Percentiles rank a stretch among this genome's conserved stretches.
These are phyloP conservation scores for Aphelinus atriplicis DNA, from an alignment of 1,140 invertebrate species.

Conservation along the genomic window DNA sequence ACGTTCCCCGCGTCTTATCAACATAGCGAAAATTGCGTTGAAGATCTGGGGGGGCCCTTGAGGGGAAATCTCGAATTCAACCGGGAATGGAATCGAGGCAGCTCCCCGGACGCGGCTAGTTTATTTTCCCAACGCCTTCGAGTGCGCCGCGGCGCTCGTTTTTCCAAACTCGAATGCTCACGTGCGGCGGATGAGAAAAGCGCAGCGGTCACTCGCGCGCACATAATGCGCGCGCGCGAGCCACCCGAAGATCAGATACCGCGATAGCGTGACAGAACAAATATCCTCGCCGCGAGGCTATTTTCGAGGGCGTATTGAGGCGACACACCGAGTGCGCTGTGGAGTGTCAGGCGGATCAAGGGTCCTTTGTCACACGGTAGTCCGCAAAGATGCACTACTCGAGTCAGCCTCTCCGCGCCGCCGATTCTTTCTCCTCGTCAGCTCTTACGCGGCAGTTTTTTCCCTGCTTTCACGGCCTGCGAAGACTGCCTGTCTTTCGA, in stretches of 20 bases:
- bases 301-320: slow-evolving; percentile 1
- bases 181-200: slow-evolving; percentile 8
- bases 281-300: slow-evolving; percentile 8
- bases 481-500: no score
- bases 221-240: background rate
- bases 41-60: no score
- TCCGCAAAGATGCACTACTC: slow-evolving; percentile 2
- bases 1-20: no score
- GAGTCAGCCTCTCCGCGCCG: background rate
- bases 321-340: background rate
- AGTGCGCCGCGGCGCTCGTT: background rate
- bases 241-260: slow-evolving; percentile 24
- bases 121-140: slow-evolving; percentile 6
- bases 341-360: slow-evolving; percentile 23
- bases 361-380: slow-evolving; percentile 33
- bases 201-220: background rate
- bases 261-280: slow-evolving; percentile 26
- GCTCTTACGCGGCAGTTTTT: no score
- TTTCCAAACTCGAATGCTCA: background rate
- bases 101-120: background rate
- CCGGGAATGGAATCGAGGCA: no score
- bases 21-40: no score
- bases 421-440: background rate
- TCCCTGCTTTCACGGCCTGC: no score
- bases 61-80: no score